A percentile compares a stretch with the other conserved stretches of the same genome.
These are phyloP conservation scores for Pogonomyrmex californicus DNA, from an alignment of 1,140 invertebrate genomes.

Conservation along the genomic window DNA sequence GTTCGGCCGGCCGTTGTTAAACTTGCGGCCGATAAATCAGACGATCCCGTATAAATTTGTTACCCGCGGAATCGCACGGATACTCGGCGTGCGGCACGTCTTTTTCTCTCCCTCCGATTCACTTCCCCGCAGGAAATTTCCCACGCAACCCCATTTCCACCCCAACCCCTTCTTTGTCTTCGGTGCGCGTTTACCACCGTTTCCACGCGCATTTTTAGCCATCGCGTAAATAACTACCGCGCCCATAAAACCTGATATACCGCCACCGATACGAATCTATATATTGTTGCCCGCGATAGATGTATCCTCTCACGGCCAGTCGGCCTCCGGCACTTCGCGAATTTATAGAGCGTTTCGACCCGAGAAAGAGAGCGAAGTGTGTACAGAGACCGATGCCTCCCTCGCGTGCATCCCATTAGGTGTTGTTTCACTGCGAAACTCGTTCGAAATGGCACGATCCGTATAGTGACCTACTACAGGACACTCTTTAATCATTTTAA, in stretches of 20 bases:
- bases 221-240: conserved; percentile 83
- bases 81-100: conserved; percentile 58
- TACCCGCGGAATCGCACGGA: conserved; percentile 81
- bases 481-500: conserved; percentile 6
- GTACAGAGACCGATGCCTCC: conserved; percentile 26
- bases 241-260: conserved; percentile 84
- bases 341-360: conserved; percentile 72
- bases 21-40: conserved; percentile 83
- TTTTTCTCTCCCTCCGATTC: conserved; percentile 13
- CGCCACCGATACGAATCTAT: conserved; percentile 81
- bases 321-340: conserved; percentile 59
- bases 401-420: conserved; percentile 53
- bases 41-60: conserved; percentile 84
- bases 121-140: neutral
- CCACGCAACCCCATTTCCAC: conserved; percentile 20
- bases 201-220: conserved; percentile 82
- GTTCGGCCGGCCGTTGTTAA: conserved; percentile 81
- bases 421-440: conserved; percentile 26
- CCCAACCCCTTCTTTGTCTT: conserved; percentile 47
- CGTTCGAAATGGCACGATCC: neutral
- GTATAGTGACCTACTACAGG: neutral
- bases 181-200: conserved; percentile 79
- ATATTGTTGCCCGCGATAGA: conserved; percentile 78
- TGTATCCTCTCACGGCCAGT: conserved; percentile 67
- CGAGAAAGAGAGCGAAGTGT: conserved; percentile 35